Evolutionary conservation across 2,888 invertebrate genomes (phyloP), one percentile per base, ranked within the genome.

Genomic region (Tuta absoluta): DNA sequence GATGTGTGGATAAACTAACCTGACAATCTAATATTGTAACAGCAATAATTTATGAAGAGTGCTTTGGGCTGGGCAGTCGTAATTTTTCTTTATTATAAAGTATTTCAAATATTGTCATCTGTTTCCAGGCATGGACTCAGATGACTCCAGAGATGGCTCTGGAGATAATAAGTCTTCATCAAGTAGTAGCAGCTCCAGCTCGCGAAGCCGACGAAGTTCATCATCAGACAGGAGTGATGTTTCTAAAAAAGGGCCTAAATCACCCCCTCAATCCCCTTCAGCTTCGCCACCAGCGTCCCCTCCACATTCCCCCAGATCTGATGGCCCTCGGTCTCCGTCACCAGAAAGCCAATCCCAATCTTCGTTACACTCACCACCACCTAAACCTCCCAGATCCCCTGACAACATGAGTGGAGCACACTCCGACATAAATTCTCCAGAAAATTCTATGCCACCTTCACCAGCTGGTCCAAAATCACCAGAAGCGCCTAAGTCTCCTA

Each of bases 101-200:
- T 76, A 76, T 73, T 80, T 73, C 71, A 71, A 66, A 65, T 59
- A 65, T 65, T 73, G 70, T 67, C 68, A 70, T 81, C 84, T 84
- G 70, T 77, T 87, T 85, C 67, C 89, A 92, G 91, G 81, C 74
- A 93, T 93, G 93, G 93, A 93, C 81, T 93, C 93, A 21, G 93
- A 93, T 82, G 93, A 93, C 81, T 93, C 93, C 69, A 87, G 89
- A 74, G 93, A 93, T 86, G 92, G 85, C 73, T 76, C 78, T 74
- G 81, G 85, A 73, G 81, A 86, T 80, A 83, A 80, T 72, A 85
- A 81, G 66, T 85, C 91, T 71, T 86, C 92, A 71, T 88, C 91
- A 67, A 90, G 90, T 81, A 89, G 90, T 79, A 91, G 91, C 84
- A 91, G 91, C 72, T 85, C 91, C 66, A 86, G 86, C 72, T 91